Percentiles rank a stretch among this genome's conserved stretches.
Evolutionary conservation across 2,797 vertebrate genomes (phyloP).

Genomic region (Artibeus jamaicensis): DNA sequence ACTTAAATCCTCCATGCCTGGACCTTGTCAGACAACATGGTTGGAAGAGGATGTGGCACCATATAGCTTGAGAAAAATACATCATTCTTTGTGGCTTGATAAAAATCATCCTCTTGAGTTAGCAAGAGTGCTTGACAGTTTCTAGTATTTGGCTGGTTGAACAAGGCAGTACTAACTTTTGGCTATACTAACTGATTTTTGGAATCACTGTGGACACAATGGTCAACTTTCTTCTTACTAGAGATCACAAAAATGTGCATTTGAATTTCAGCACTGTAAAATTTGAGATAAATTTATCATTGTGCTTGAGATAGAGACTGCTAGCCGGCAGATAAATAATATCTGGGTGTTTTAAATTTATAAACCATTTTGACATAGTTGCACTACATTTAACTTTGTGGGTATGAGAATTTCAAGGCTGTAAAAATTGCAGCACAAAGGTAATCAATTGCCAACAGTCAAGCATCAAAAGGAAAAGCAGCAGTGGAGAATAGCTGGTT

Average conservation of each 20-base stretch:
- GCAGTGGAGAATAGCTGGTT: neutral
- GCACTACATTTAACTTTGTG: neutral
- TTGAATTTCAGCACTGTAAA: neutral
- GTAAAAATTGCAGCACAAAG: neutral
- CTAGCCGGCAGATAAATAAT: neutral
- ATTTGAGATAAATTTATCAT: neutral
- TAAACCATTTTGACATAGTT: constrained; percentile 1
- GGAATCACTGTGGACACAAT: neutral
- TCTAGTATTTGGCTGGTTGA: neutral
- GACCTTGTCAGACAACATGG: too few relatives aligned
- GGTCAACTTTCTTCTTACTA: neutral
- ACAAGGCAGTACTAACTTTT: neutral
- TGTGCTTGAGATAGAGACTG: neutral
- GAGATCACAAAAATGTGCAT: neutral
- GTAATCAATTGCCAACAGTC: neutral
- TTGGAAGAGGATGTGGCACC: too few relatives aligned
- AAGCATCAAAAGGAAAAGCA: neutral
- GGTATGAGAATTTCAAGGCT: neutral
- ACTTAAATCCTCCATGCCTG: too few relatives aligned
- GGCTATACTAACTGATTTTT: neutral
- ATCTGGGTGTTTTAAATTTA: neutral
- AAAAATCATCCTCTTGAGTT: neutral
- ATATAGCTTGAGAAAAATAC: neutral
- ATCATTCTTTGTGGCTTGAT: neutral
- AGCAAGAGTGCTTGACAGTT: neutral